Conservation (phyloP, 2,888 invertebrate genomes). For the Schizotus pectinicornis region DNA sequence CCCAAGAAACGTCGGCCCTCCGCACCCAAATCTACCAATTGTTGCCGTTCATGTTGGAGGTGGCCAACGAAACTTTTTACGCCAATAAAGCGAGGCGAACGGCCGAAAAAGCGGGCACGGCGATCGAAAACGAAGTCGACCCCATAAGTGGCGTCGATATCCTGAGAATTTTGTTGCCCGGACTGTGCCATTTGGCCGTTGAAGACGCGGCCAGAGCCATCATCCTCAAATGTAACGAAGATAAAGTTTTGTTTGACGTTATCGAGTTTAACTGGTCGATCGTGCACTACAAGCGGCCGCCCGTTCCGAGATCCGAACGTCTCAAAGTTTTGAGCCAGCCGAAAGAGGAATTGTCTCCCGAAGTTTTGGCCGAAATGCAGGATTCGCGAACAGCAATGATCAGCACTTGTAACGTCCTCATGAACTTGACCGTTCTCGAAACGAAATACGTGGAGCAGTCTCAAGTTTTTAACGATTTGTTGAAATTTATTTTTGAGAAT, state of each 20-base stretch:
- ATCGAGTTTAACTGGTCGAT: conserved; percentile 86
- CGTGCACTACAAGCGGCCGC: conserved; percentile 83
- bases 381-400: conserved; percentile 85
- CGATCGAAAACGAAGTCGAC: conserved; percentile 52
- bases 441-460: conserved; percentile 82
- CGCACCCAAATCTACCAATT: conserved; percentile 81
- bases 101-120: conserved; percentile 68
- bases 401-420: conserved; percentile 88
- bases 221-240: conserved; percentile 77
- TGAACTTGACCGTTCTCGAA: conserved; percentile 91
- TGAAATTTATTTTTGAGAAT: conserved; percentile 86
- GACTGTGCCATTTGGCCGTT: conserved; percentile 88
- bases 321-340: conserved; percentile 77
- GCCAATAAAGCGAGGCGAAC: conserved; percentile 71
- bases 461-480: conserved; percentile 75
- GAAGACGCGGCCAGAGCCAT: conserved; percentile 87
- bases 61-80: conserved; percentile 84
- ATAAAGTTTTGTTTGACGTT: conserved; percentile 80
- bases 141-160: conserved; percentile 66
- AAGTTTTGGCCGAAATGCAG: conserved; percentile 80
- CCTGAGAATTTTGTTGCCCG: conserved; percentile 83
- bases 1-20: conserved; percentile 89
- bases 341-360: conserved; percentile 75
- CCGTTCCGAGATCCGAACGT: conserved; percentile 80
- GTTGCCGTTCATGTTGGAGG: conserved; percentile 79